These are phyloP conservation scores for Lagria hirta DNA, from an alignment of 2,888 invertebrate species.

Conservation along the genomic window DNA sequence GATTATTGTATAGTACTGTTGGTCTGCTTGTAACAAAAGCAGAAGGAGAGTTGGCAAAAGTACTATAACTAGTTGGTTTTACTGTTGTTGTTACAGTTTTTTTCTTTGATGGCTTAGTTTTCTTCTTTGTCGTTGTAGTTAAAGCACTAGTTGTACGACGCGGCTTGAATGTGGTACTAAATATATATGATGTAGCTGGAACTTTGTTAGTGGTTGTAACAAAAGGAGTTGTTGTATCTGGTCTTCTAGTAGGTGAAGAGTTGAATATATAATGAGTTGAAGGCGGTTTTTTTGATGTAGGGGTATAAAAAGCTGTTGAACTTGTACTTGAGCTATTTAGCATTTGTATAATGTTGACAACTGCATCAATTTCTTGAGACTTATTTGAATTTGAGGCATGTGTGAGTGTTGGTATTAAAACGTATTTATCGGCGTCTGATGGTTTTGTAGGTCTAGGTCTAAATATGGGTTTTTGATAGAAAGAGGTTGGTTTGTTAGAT, in stretches of 20 bases:
- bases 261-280: constrained; percentile 54
- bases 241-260: constrained; percentile 45
- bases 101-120: constrained; percentile 23
- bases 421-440: constrained; percentile 55
- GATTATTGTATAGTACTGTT: constrained; percentile 49
- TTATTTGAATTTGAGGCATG: constrained; percentile 45
- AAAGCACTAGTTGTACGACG: constrained; percentile 16
- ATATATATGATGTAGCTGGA: constrained; percentile 56
- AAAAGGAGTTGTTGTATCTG: constrained; percentile 38
- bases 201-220: constrained; percentile 43
- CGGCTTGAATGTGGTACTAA: constrained; percentile 48
- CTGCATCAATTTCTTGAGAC: constrained; percentile 58
- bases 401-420: constrained; percentile 61
- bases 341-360: constrained; percentile 66
- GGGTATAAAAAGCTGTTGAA: constrained; percentile 9
- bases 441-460: constrained; percentile 58
- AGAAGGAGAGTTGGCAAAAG: constrained; percentile 40
- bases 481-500: constrained; percentile 44
- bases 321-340: constrained; percentile 55
- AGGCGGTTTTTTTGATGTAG: constrained; percentile 45
- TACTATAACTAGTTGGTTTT: constrained; percentile 50
- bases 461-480: constrained; percentile 58
- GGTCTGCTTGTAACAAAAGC: constrained; percentile 44
- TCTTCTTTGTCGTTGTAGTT: constrained; percentile 19
- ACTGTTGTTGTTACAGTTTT: constrained; percentile 15